A percentile compares a stretch with the other conserved stretches of the same genome.
phyloP scores from a whole-genome alignment of 2,113 vertebrate genomes.

The Taxidea taxus region DNA sequence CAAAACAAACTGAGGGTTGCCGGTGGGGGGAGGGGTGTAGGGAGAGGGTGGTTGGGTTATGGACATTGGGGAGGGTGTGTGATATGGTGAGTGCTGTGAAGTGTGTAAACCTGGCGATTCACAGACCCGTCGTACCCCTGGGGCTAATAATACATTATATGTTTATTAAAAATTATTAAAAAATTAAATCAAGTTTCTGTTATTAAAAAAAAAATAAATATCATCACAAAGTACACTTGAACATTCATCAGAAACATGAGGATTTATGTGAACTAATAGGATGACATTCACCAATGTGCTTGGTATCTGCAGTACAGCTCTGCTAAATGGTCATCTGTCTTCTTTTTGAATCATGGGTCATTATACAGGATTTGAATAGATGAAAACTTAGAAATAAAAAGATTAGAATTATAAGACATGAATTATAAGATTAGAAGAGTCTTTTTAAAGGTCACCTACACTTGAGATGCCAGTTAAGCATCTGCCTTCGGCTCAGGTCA shows the following conservation, averaged over 20 bases:
- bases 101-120: too few species aligned
- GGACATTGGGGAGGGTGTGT: too few species aligned
- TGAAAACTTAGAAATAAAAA: conserved; percentile 24
- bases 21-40: too few species aligned
- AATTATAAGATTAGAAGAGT: conserved; percentile 4
- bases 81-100: too few species aligned
- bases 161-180: too few species aligned
- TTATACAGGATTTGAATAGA: not conserved
- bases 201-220: not conserved
- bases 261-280: conserved; percentile 25
- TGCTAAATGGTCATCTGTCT: not conserved
- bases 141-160: too few species aligned
- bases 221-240: not conserved
- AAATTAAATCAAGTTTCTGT: too few species aligned
- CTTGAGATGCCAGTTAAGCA: too few species aligned
- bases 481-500: too few species aligned
- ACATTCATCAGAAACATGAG: conserved; percentile 27
- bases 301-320: not conserved
- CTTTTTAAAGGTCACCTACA: conserved; percentile 6
- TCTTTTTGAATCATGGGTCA: conserved; percentile 33
- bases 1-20: too few species aligned
- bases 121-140: too few species aligned
- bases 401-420: not conserved
- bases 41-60: too few species aligned
- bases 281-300: not conserved